These are phyloP conservation scores for Melanerpes aurifrons DNA, from an alignment of 2,113 vertebrate species.

Conservation along the genomic window DNA sequence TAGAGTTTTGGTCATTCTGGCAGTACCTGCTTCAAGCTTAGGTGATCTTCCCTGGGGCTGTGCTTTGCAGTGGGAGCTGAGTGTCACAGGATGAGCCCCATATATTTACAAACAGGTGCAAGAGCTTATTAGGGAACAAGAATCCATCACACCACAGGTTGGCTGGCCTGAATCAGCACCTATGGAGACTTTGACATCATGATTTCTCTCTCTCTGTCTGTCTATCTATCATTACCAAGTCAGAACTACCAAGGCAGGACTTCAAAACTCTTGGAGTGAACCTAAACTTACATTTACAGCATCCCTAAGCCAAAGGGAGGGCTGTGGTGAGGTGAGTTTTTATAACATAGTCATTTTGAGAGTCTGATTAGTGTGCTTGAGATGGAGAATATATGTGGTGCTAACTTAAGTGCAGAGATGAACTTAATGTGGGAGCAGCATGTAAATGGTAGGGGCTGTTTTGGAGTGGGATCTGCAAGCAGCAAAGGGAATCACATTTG, in stretches of 20 bases:
- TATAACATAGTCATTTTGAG: neutral
- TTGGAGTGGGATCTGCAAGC: neutral
- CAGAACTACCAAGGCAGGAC: neutral
- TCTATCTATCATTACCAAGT: no score
- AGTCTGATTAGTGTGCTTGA: neutral
- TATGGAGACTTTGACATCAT: neutral
- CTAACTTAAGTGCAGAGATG: neutral
- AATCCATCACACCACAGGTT: neutral
- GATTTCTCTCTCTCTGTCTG: neutral
- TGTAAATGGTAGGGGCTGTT: neutral
- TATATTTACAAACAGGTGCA: neutral
- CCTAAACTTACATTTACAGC: neutral
- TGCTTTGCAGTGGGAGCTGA: neutral
- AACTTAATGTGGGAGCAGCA: neutral
- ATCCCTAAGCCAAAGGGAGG: neutral
- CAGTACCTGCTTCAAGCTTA: neutral
- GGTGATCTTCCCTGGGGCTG: neutral
- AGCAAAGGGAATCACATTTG: neutral
- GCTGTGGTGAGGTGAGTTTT: neutral
- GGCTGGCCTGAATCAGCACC: neutral
- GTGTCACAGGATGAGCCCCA: neutral
- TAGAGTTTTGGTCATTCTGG: neutral
- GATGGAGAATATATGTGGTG: neutral
- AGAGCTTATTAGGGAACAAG: neutral
- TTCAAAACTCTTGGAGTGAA: neutral